phyloP scores from a whole-genome alignment of 2,797 vertebrate genomes.

The Lemur catta region DNA sequence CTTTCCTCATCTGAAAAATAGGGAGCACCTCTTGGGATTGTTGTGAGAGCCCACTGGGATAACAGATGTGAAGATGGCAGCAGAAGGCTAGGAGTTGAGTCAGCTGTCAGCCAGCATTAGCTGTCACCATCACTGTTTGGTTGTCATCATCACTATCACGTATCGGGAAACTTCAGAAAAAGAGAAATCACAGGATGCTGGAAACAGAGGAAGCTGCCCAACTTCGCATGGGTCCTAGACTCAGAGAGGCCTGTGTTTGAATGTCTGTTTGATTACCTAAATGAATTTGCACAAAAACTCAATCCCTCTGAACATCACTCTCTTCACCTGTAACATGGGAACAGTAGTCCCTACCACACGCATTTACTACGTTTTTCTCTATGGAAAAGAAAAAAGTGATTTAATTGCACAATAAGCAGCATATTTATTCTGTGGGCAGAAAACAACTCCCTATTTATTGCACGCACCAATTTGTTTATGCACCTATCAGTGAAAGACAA shows the following conservation, averaged over 20 bases:
- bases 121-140: not conserved
- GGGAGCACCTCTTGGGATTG: not conserved
- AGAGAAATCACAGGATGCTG: not conserved
- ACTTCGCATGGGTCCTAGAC: not conserved
- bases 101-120: not conserved
- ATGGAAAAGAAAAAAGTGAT: not conserved
- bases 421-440: not conserved
- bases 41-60: not conserved
- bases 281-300: not conserved
- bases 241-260: not conserved
- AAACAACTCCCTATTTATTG: not conserved
- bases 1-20: not conserved
- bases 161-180: not conserved
- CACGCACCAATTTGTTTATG: not conserved
- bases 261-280: not conserved
- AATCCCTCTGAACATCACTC: not conserved
- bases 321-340: not conserved
- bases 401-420: not conserved
- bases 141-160: no score
- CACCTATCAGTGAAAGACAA: not conserved
- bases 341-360: not conserved
- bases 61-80: not conserved
- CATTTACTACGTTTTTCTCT: not conserved
- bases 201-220: not conserved
- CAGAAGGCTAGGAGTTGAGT: no score